Percentiles rank a stretch among this genome's conserved stretches.
Conservation (phyloP, 2,888 invertebrate species). For the Agrilus mali region DNA sequence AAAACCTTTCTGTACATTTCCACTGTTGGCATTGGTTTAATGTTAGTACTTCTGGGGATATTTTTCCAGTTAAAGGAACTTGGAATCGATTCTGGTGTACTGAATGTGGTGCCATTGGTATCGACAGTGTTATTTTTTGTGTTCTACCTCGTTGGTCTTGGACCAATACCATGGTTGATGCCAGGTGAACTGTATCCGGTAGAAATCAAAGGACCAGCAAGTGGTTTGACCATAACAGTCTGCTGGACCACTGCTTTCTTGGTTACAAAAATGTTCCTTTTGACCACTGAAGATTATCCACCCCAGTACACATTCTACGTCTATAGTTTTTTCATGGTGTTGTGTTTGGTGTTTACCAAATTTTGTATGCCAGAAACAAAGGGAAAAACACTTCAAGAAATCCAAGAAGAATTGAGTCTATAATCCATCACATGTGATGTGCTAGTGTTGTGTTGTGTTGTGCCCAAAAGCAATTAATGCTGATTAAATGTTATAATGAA, state of each 20-base stretch:
- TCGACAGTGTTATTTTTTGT: conserved; percentile 10
- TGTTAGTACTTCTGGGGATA: background rate
- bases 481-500: too few species aligned
- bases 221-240: conserved; percentile 10
- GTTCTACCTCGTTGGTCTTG: conserved; percentile 10
- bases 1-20: conserved; percentile 33
- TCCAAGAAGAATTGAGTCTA: too few species aligned
- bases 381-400: too few species aligned
- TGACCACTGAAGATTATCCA: conserved; percentile 7
- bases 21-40: conserved; percentile 4
- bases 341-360: conserved; percentile 7
- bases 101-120: conserved; percentile 8
- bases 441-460: too few species aligned
- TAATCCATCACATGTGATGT: too few species aligned
- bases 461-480: too few species aligned
- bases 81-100: background rate
- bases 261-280: conserved; percentile 11
- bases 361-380: conserved; percentile 10
- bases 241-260: conserved; percentile 11
- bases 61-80: too few species aligned
- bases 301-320: conserved; percentile 13
- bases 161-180: conserved; percentile 13
- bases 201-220: conserved; percentile 12
- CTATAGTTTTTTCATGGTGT: conserved; percentile 9
- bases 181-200: conserved; percentile 11